phyloP scores from a whole-genome alignment of 2,888 invertebrate species.

The Apantesis nais region DNA sequence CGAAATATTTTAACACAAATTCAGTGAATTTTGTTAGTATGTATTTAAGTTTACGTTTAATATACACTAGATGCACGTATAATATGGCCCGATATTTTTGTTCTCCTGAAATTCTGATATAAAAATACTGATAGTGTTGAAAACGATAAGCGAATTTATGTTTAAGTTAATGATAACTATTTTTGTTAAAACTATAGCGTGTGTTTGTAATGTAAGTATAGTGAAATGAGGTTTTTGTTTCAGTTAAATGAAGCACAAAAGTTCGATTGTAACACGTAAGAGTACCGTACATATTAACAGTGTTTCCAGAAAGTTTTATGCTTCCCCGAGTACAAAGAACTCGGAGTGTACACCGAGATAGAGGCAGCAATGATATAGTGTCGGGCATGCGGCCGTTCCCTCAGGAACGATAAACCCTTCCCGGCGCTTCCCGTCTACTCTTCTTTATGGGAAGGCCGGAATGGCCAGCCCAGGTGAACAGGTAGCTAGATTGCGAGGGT shows the following conservation, averaged over 20 bases:
- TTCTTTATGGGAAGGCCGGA: slow-evolving; percentile 85
- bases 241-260: slow-evolving; percentile 49
- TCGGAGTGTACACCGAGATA: slow-evolving; percentile 73
- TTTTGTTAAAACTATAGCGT: neutral
- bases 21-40: neutral
- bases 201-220: neutral
- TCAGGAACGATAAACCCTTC: slow-evolving; percentile 84
- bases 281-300: slow-evolving; percentile 62
- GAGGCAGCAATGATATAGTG: slow-evolving; percentile 84
- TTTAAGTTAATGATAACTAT: neutral
- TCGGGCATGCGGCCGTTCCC: slow-evolving; percentile 80
- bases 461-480: slow-evolving; percentile 84
- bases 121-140: neutral
- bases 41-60: neutral
- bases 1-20: slow-evolving; percentile 36
- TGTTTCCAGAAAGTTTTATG: slow-evolving; percentile 71
- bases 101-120: neutral
- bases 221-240: slow-evolving; percentile 24
- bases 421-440: slow-evolving; percentile 82
- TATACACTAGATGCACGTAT: neutral
- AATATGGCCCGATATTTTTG: neutral
- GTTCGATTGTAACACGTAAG: slow-evolving; percentile 48
- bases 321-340: slow-evolving; percentile 70
- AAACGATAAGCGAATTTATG: neutral
- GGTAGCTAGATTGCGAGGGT: slow-evolving; percentile 83